Percentiles rank a stretch among this genome's conserved stretches.
These are phyloP conservation scores for Keiferia lycopersicella DNA, from an alignment of 2,888 invertebrate genomes.

Conservation along the genomic window DNA sequence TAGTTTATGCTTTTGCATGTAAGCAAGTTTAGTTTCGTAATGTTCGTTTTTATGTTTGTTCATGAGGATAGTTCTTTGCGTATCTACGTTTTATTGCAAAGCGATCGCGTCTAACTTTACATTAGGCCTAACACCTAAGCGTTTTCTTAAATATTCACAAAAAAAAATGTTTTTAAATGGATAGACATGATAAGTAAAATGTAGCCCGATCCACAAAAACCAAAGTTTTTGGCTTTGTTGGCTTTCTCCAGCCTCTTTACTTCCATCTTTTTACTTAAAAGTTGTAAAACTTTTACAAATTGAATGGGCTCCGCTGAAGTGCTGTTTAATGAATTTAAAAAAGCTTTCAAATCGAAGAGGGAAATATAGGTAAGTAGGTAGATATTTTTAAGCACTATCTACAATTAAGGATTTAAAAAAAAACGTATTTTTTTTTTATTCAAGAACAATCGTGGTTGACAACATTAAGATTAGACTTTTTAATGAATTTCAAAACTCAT, in stretches of 20 bases:
- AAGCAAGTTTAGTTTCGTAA: background rate
- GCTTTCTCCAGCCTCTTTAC: constrained; percentile 4
- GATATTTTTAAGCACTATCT: background rate
- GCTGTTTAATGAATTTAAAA: constrained; percentile 1
- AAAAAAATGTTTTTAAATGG: background rate
- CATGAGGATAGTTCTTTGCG: no score
- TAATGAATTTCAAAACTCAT: background rate
- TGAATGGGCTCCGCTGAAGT: background rate
- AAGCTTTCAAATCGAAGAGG: background rate
- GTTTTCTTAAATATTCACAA: background rate
- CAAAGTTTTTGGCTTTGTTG: constrained; percentile 5
- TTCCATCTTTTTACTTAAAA: constrained; percentile 9
- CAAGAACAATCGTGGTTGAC: no score
- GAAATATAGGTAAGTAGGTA: background rate
- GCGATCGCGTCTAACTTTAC: no score
- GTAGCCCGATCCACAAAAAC: constrained; percentile 1
- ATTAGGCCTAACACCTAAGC: background rate
- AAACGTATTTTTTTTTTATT: background rate
- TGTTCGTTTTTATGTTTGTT: background rate
- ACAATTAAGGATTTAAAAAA: no score
- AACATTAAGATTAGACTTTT: no score
- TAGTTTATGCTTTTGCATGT: background rate
- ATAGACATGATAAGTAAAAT: constrained; percentile 4
- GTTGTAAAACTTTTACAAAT: constrained; percentile 8
- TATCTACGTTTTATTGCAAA: no score